A percentile compares a stretch with the other conserved stretches of the same genome.
phyloP scores from a whole-genome alignment of 2,888 invertebrate species.

The Clusia tigrina region DNA sequence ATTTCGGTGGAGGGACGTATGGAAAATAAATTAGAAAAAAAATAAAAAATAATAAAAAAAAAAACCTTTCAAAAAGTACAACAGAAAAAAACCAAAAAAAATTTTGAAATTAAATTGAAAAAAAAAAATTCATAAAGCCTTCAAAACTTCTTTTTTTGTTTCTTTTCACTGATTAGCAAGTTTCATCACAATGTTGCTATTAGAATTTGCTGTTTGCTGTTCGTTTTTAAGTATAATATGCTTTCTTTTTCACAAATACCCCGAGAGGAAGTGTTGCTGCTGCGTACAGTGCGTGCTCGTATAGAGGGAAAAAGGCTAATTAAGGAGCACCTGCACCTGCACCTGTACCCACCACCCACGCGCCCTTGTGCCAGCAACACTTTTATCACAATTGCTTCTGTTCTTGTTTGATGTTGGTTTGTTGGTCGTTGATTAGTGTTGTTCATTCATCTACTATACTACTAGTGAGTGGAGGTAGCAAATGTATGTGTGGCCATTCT shows the following conservation, averaged over 20 bases:
- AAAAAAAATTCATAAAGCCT: constrained; percentile 10
- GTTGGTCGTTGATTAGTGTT: constrained; percentile 26
- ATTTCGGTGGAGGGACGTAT: too few relatives aligned
- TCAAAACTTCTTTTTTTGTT: too few relatives aligned
- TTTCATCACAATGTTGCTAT: constrained; percentile 25
- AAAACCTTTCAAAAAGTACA: too few relatives aligned
- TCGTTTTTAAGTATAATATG: not conserved
- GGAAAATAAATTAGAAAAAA: too few relatives aligned
- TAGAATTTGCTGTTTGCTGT: constrained; percentile 14
- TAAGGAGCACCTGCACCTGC: too few relatives aligned
- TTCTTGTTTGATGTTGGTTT: constrained; percentile 25
- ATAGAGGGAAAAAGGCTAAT: not conserved
- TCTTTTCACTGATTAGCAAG: constrained; percentile 24
- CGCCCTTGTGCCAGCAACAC: constrained; percentile 20
- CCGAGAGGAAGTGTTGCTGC: constrained; percentile 19
- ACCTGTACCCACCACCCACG: too few relatives aligned
- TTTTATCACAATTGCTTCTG: constrained; percentile 30
- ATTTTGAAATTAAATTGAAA: constrained; percentile 1
- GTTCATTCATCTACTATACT: constrained; percentile 23
- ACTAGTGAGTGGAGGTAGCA: too few relatives aligned
- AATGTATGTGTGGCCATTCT: too few relatives aligned
- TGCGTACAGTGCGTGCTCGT: not conserved
- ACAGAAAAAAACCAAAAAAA: not conserved
- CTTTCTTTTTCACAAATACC: constrained; percentile 9
- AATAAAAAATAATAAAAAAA: too few relatives aligned